A percentile compares a stretch with the other conserved stretches of the same genome.
These are phyloP conservation scores for Plectrocnemia conspersa DNA, from an alignment of 1,140 invertebrate species.

Conservation along the genomic window DNA sequence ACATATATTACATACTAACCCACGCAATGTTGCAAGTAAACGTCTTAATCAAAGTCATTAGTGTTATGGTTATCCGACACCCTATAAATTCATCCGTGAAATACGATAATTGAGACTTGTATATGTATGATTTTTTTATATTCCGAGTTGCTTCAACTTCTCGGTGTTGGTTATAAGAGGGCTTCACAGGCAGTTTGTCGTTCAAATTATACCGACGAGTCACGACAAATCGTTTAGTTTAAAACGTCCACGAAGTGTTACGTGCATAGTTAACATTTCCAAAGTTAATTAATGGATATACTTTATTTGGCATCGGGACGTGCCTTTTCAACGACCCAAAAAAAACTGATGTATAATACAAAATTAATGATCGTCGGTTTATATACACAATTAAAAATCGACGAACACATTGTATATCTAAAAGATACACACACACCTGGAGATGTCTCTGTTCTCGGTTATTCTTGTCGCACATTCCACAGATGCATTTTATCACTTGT, in stretches of 20 bases:
- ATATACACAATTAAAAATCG: too few species aligned
- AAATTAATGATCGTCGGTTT: too few species aligned
- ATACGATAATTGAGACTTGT: too few species aligned
- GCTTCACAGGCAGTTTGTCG: conserved; percentile 23
- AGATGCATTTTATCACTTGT: conserved; percentile 16
- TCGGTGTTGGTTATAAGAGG: too few species aligned
- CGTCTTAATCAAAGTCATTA: too few species aligned
- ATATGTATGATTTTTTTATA: too few species aligned
- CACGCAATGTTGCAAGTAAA: too few species aligned
- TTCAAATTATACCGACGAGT: conserved; percentile 19
- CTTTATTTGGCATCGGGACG: conserved; percentile 1
- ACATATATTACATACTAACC: too few species aligned
- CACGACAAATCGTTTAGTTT: conserved; percentile 21
- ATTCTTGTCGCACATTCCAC: conserved; percentile 16
- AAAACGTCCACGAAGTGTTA: conserved; percentile 14
- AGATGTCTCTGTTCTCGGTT: conserved; percentile 8
- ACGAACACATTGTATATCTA: background rate
- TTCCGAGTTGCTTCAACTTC: too few species aligned
- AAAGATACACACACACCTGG: conserved; percentile 4
- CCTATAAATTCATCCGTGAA: too few species aligned
- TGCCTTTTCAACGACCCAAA: conserved; percentile 5
- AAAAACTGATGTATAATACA: too few species aligned
- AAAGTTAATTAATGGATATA: conserved; percentile 22
- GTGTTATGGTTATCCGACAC: too few species aligned
- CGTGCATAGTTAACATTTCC: conserved; percentile 26